phyloP scores from a whole-genome alignment of 2,113 vertebrate species.

The Microtus montanus region DNA sequence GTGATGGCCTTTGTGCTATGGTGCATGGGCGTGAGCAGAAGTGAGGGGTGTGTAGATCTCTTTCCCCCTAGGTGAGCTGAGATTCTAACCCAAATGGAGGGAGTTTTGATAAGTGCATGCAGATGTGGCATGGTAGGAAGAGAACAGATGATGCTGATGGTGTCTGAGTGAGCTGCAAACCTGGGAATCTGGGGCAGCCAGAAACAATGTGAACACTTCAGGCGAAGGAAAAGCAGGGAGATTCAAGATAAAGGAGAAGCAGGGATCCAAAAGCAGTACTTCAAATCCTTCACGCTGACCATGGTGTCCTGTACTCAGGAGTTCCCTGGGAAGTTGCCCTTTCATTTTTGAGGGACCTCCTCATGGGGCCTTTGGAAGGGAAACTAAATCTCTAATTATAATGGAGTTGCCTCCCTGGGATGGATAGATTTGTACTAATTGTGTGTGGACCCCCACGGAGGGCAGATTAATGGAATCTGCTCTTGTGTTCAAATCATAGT shows the following conservation, averaged over 20 bases:
- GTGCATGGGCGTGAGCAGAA: background rate
- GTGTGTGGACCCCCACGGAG: background rate
- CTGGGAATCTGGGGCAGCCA: background rate
- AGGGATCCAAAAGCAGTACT: background rate
- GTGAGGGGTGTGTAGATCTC: background rate
- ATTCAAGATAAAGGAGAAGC: background rate
- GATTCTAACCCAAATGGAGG: background rate
- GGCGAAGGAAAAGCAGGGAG: background rate
- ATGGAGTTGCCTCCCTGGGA: conserved; percentile 5
- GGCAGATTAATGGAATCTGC: conserved; percentile 45
- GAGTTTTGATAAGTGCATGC: background rate
- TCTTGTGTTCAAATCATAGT: conserved; percentile 37
- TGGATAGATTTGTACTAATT: conserved; percentile 32
- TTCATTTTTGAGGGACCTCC: background rate
- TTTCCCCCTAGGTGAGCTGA: background rate
- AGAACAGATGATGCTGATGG: background rate
- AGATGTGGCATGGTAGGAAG: background rate
- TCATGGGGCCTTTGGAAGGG: background rate
- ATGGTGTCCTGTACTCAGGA: background rate
- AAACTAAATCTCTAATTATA: conserved; percentile 15
- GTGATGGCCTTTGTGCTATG: background rate
- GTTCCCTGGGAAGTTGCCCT: background rate
- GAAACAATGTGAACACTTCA: background rate
- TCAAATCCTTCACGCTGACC: background rate
- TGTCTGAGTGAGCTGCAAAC: background rate